Evolutionary conservation across 2,888 invertebrate species (phyloP).

Genomic region (Serripes groenlandicus): DNA sequence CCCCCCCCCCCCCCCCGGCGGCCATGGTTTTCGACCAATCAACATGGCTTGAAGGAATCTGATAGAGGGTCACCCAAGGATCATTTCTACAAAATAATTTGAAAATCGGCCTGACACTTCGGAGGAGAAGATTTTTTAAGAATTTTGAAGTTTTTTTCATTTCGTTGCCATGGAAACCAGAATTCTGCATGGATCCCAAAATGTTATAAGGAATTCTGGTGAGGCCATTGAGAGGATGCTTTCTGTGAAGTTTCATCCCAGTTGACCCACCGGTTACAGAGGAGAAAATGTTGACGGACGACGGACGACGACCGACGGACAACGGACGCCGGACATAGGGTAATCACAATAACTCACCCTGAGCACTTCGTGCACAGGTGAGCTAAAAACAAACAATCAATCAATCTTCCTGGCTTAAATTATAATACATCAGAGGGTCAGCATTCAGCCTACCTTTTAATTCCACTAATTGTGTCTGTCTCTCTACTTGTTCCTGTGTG

Average conservation of each 20-base stretch:
- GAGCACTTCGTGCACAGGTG: background rate
- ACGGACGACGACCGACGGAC: background rate
- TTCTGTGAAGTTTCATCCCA: background rate
- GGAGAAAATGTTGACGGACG: background rate
- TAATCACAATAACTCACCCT: background rate
- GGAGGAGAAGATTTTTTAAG: background rate
- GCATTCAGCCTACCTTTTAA: conserved; percentile 61
- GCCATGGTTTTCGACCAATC: background rate
- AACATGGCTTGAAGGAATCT: background rate
- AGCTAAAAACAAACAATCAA: background rate
- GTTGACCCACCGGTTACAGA: background rate
- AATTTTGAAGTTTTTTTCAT: background rate
- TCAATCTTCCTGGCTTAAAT: background rate
- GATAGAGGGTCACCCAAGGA: background rate
- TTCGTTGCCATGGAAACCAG: background rate
- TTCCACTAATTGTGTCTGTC: conserved; percentile 47
- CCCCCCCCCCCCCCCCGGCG: too few species aligned
- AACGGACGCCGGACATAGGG: background rate
- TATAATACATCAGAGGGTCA: background rate
- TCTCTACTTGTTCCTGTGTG: conserved; percentile 85
- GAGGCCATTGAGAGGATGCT: background rate
- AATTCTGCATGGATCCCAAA: background rate
- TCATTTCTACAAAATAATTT: background rate
- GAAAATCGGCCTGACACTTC: background rate
- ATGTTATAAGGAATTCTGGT: background rate